These are phyloP conservation scores for Camelus dromedarius DNA, from an alignment of 2,113 vertebrate species.

Conservation along the genomic window DNA sequence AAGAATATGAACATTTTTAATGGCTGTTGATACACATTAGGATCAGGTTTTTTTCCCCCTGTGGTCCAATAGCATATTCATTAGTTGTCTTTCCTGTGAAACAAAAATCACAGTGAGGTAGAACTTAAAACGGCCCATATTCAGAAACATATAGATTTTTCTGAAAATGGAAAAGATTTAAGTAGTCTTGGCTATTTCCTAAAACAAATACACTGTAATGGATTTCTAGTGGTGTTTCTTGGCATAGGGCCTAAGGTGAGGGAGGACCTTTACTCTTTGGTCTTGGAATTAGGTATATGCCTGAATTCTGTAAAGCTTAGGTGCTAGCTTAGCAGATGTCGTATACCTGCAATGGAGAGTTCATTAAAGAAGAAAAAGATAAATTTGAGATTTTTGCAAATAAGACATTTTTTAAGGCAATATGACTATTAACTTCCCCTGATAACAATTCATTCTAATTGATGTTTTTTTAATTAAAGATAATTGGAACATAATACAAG, in stretches of 20 bases:
- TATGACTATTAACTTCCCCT: constrained; percentile 19
- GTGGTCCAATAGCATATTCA: background rate
- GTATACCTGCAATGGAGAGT: background rate
- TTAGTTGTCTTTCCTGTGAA: constrained; percentile 45
- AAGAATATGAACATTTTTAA: constrained; percentile 48
- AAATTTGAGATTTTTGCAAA: constrained; percentile 15
- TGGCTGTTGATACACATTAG: background rate
- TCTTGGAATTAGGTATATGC: background rate
- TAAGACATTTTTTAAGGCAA: background rate
- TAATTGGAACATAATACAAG: background rate
- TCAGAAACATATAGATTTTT: constrained; percentile 50
- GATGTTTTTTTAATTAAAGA: constrained; percentile 60
- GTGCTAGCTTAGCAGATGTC: background rate
- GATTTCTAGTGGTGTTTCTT: constrained; percentile 33
- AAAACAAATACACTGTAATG: background rate
- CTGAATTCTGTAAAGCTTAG: constrained; percentile 16
- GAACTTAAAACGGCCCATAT: background rate
- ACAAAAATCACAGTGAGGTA: background rate
- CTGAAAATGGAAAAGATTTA: constrained; percentile 21
- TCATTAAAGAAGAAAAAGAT: constrained; percentile 38
- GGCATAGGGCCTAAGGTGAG: background rate
- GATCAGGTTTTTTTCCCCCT: background rate
- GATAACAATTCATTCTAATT: constrained; percentile 44
- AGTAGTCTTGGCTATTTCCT: constrained; percentile 29
- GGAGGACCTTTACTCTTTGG: constrained; percentile 26